Evolutionary conservation across 2,797 vertebrate genomes (phyloP).

Genomic region (Cyprinella venusta): DNA sequence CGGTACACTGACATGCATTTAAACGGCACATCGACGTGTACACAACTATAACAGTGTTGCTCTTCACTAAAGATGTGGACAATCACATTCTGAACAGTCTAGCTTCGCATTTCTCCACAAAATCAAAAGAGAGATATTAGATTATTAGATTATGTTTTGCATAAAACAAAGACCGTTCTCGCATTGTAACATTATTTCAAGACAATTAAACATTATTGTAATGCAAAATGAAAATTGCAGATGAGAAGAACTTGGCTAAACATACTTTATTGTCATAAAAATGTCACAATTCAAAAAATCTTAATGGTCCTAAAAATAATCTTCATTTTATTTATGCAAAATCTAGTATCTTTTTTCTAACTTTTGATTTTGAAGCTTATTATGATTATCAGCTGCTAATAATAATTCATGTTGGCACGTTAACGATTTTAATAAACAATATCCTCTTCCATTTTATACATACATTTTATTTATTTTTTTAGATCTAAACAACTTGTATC

Average conservation of each 20-base stretch:
- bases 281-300: background rate
- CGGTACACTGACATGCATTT: background rate
- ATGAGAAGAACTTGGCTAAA: background rate
- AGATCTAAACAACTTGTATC: background rate
- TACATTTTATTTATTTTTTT: background rate
- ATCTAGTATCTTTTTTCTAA: background rate
- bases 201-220: background rate
- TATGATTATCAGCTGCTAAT: no score
- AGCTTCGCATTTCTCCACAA: background rate
- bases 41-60: background rate
- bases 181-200: slow-evolving; percentile 4
- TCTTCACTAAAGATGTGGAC: background rate
- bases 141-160: background rate
- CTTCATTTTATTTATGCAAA: background rate
- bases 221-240: background rate
- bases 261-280: background rate
- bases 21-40: background rate
- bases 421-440: background rate
- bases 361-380: background rate
- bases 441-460: background rate
- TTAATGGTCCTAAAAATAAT: background rate
- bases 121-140: background rate
- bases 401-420: background rate
- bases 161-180: background rate
- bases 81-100: background rate